Evolutionary conservation across 2,797 vertebrate genomes (phyloP), one percentile per base, ranked within the genome.

Genomic region (Malacoraja senta): DNA sequence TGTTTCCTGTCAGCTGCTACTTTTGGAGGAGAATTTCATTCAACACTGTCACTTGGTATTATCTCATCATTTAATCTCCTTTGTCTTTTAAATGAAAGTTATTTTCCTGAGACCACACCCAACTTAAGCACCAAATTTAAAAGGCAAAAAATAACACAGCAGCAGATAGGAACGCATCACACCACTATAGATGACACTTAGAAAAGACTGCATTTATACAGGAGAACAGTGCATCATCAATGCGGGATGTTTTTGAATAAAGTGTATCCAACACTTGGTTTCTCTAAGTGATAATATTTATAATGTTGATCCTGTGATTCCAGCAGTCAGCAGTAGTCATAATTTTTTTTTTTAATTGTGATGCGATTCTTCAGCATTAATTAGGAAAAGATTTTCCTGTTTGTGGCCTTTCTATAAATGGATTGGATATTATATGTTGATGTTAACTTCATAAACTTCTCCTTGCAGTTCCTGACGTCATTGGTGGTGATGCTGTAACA

Each of bases 401-500:
- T 38, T 74, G 38, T 53, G 68, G 6, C 8, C 53, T 44, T 13
- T 76, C 38, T 17, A 29, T 29, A n/a, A 74, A 7, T 72, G 13
- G 71, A 92, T n/a, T 3, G 9, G 4, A 35, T 88, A 65, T 68
- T 35, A 32, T 21, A 21, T 68, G n/a, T 21, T 88, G 9, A 35
- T 32, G 8, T 68, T 92, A 76, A 92, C 26, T 58, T 53, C 72
- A 53, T 26, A 2, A 24, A 26, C 26, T 53, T 72, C 68, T 79
- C 81, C 71, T 93, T 93, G 10, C 88, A 99, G 98, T 98, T 95
- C 98, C 98, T 0, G 97, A 98, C 58, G 94, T 97, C 94, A 97
- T 99, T 4, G 96, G 97, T 72, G 98, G 98, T 7, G 98, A 96
- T 94, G 97, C 97, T 68, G 96, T 97, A 95, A 98, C 97, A 0